phyloP scores from a whole-genome alignment of 2,888 invertebrate species.

The Pocota personata region DNA sequence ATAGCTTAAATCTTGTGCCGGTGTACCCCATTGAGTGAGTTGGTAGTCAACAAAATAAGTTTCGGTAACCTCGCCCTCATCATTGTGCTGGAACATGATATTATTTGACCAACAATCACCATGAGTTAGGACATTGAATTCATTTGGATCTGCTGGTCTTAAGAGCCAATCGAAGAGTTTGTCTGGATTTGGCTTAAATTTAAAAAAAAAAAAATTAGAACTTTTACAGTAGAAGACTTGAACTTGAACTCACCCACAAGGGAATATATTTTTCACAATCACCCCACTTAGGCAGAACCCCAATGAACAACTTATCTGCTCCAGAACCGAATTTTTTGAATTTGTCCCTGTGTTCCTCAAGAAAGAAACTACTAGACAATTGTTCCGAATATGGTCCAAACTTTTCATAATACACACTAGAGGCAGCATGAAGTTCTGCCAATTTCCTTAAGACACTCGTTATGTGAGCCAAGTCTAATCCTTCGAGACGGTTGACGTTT shows the following conservation, averaged over 20 bases:
- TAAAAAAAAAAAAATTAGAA: not conserved
- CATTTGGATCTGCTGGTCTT: slow-evolving; percentile 42
- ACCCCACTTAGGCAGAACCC: slow-evolving; percentile 33
- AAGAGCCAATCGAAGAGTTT: slow-evolving; percentile 44
- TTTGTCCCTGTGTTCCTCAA: not conserved
- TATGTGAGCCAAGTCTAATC: slow-evolving; percentile 80
- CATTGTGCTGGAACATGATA: slow-evolving; percentile 78
- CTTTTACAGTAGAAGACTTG: not conserved
- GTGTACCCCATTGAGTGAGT: slow-evolving; percentile 76
- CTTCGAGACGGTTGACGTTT: slow-evolving; percentile 56
- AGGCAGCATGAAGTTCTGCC: slow-evolving; percentile 82
- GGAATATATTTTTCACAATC: slow-evolving; percentile 52
- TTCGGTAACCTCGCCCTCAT: slow-evolving; percentile 78
- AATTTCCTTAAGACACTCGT: slow-evolving; percentile 77
- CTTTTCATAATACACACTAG: slow-evolving; percentile 79
- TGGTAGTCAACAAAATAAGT: slow-evolving; percentile 79
- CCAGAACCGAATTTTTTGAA: slow-evolving; percentile 2
- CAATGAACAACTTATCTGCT: not conserved
- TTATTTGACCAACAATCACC: slow-evolving; percentile 81
- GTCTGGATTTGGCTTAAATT: slow-evolving; percentile 54
- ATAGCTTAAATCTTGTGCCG: slow-evolving; percentile 78
- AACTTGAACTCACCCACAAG: slow-evolving; percentile 63
- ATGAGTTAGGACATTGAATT: slow-evolving; percentile 78
- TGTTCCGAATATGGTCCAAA: slow-evolving; percentile 37
- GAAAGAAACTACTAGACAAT: not conserved